These are phyloP conservation scores for Drosophila diplacantha DNA, from an alignment of 2,888 invertebrate genomes.

Conservation along the genomic window DNA sequence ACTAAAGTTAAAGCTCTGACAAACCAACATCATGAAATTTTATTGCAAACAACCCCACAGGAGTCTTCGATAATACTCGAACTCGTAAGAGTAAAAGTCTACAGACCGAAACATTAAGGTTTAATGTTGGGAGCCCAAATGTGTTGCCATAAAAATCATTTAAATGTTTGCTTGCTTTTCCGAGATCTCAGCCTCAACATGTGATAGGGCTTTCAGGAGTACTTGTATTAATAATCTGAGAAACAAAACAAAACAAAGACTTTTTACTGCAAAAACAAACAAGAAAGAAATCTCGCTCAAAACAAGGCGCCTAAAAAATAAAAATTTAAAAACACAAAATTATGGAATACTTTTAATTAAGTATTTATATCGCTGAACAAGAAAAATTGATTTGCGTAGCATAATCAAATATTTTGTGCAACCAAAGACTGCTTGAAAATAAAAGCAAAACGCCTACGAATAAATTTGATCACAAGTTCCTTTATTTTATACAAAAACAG, in stretches of 20 bases:
- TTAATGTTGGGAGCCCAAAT: slow-evolving; percentile 54
- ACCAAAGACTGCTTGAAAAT: not conserved
- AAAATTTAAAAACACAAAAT: not conserved
- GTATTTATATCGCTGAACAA: not conserved
- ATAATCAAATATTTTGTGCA: not conserved
- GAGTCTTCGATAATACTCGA: slow-evolving; percentile 19
- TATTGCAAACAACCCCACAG: slow-evolving; percentile 36
- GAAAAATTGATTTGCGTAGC: not conserved
- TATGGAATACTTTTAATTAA: not conserved
- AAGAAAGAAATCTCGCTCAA: not conserved
- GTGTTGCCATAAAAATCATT: slow-evolving; percentile 65
- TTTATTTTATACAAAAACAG: slow-evolving; percentile 15
- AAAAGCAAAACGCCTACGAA: not conserved
- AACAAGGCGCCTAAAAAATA: not conserved
- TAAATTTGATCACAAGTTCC: slow-evolving; percentile 25
- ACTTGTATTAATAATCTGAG: slow-evolving; percentile 63
- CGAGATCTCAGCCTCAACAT: slow-evolving; percentile 34
- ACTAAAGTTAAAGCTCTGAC: slow-evolving; percentile 11
- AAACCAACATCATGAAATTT: slow-evolving; percentile 61
- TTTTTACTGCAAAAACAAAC: not conserved
- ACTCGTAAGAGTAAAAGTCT: slow-evolving; percentile 36
- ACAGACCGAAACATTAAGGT: slow-evolving; percentile 61
- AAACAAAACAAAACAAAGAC: slow-evolving; percentile 37
- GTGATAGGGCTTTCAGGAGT: slow-evolving; percentile 29
- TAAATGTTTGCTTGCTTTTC: slow-evolving; percentile 53